Conservation (phyloP, 2,797 vertebrate species). For the Myotis planiceps region DNA sequence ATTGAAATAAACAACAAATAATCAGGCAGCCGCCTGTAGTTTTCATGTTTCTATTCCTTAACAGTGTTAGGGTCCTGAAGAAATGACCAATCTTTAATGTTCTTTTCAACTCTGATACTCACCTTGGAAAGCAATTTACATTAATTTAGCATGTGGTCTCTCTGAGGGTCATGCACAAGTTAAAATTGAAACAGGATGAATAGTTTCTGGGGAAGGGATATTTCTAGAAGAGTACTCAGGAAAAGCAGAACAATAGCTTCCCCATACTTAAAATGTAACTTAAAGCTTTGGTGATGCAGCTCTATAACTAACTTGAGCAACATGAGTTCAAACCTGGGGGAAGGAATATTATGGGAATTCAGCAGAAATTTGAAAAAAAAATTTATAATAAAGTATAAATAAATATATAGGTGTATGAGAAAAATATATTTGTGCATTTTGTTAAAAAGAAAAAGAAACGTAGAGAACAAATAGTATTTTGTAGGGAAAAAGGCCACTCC, state of each 20-base stretch:
- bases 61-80: neutral
- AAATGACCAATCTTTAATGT: slow-evolving; percentile 49
- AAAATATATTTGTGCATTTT: neutral
- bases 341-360: neutral
- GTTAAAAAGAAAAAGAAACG: neutral
- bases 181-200: neutral
- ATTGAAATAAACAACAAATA: slow-evolving; percentile 27
- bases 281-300: neutral
- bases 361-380: neutral
- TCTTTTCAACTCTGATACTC: slow-evolving; percentile 41
- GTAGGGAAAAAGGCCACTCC: neutral
- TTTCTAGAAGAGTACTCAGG: neutral
- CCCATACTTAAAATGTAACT: neutral
- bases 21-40: neutral
- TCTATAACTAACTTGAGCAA: neutral
- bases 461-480: neutral
- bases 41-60: slow-evolving; percentile 23
- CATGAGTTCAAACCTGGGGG: neutral
- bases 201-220: neutral
- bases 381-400: neutral
- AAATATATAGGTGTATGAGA: neutral
- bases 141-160: neutral
- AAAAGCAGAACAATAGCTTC: neutral
- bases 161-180: neutral
- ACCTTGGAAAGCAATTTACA: slow-evolving; percentile 38